phyloP scores from a whole-genome alignment of 2,888 invertebrate species.

The Mythimna impura region DNA sequence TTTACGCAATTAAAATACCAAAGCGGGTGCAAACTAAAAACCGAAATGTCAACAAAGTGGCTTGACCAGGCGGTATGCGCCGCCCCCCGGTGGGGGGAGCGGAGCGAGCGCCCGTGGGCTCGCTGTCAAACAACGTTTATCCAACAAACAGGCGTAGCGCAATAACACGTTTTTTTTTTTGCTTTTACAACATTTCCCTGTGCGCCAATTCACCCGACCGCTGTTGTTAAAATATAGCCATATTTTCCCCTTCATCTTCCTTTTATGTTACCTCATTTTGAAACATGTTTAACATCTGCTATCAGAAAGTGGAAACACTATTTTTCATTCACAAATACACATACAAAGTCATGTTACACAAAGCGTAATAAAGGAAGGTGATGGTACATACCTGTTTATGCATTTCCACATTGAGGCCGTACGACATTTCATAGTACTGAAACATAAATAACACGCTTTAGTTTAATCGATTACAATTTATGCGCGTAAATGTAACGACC shows the following conservation, averaged over 20 bases:
- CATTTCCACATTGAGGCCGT: slow-evolving; percentile 99
- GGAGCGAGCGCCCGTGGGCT: slow-evolving; percentile 65
- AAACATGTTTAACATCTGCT: slow-evolving; percentile 62
- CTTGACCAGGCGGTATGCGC: slow-evolving; percentile 70
- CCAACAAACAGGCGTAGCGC: slow-evolving; percentile 82
- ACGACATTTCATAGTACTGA: slow-evolving; percentile 99
- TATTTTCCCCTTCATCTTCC: slow-evolving; percentile 71
- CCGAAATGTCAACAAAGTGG: slow-evolving; percentile 80
- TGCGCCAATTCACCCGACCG: slow-evolving; percentile 75
- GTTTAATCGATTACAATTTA: slow-evolving; percentile 77
- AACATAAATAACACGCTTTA: slow-evolving; percentile 90
- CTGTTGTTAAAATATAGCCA: slow-evolving; percentile 72
- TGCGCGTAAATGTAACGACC: slow-evolving; percentile 76
- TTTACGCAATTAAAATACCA: slow-evolving; percentile 63
- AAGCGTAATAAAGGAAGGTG: slow-evolving; percentile 35
- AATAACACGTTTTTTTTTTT: slow-evolving; percentile 85
- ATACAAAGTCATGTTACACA: slow-evolving; percentile 16
- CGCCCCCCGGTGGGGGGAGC: slow-evolving; percentile 56
- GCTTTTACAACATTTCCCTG: slow-evolving; percentile 79
- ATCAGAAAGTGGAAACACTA: slow-evolving; percentile 76
- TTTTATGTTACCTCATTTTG: slow-evolving; percentile 65
- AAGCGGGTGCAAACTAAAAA: slow-evolving; percentile 78
- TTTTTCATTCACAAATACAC: slow-evolving; percentile 40
- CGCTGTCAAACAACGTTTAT: slow-evolving; percentile 87
- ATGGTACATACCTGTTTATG: slow-evolving; percentile 96